These are phyloP conservation scores for Anas platyrhynchos DNA, from an alignment of 2,113 vertebrate genomes.

Conservation along the genomic window DNA sequence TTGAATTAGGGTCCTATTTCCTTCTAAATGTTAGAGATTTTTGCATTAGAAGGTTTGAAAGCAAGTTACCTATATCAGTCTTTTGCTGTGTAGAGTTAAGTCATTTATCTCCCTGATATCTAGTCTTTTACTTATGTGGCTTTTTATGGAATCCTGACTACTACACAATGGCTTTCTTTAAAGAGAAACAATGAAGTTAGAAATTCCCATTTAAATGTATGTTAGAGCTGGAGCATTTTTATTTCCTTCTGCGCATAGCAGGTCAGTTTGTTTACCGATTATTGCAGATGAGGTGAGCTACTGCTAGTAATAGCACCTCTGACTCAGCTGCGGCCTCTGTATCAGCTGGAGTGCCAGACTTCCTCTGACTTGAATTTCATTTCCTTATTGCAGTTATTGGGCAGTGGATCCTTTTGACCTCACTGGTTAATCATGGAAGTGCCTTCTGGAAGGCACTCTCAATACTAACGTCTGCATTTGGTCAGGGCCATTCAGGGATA, in stretches of 20 bases:
- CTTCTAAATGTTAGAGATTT: neutral
- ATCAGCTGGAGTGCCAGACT: neutral
- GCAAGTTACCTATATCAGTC: neutral
- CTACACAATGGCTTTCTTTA: neutral
- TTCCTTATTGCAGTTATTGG: neutral
- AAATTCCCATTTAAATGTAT: neutral
- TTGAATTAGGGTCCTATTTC: neutral
- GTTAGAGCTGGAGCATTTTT: neutral
- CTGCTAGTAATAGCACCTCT: neutral
- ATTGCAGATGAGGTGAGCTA: neutral
- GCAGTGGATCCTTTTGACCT: neutral
- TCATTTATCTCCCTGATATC: neutral
- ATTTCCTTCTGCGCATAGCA: neutral
- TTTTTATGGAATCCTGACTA: neutral
- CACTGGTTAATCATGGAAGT: neutral
- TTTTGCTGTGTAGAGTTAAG: neutral
- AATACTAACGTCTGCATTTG: neutral
- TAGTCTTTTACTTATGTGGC: neutral
- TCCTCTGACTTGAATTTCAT: neutral
- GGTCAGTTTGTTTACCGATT: neutral
- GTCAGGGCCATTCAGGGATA: neutral
- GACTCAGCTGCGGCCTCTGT: fast-evolving
- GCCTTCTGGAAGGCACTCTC: neutral
- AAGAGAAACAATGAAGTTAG: neutral
- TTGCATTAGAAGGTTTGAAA: constrained; percentile 1